A percentile compares a stretch with the other conserved stretches of the same genome.
Evolutionary conservation across 2,888 invertebrate species (phyloP).

Genomic region (Tolmerus cingulatus): DNA sequence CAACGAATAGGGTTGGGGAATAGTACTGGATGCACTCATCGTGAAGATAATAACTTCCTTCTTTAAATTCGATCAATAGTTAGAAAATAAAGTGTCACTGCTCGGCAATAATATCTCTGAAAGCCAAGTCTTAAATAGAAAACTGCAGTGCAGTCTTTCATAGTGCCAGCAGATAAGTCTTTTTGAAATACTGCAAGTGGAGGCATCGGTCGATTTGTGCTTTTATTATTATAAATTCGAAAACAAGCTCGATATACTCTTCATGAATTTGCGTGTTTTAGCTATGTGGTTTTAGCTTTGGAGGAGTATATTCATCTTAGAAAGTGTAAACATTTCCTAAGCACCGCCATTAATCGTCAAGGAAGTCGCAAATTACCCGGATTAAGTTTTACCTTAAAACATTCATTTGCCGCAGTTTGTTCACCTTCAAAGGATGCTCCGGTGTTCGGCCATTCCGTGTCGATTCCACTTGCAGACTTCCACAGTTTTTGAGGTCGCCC

Average conservation of each 20-base stretch:
- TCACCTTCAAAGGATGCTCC: not conserved
- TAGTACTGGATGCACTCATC: too few relatives aligned
- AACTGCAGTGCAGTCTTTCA: not conserved
- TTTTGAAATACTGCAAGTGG: not conserved
- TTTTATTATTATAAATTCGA: not conserved
- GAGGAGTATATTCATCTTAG: not conserved
- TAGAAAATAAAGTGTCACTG: not conserved
- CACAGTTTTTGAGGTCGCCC: not conserved
- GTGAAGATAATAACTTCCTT: too few relatives aligned
- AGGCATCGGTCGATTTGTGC: not conserved
- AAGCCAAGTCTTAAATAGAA: not conserved
- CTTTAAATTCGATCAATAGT: too few relatives aligned
- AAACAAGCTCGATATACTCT: not conserved
- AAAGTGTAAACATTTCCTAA: not conserved
- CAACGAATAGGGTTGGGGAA: too few relatives aligned
- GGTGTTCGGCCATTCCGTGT: not conserved
- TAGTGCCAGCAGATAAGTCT: not conserved
- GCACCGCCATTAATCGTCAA: not conserved
- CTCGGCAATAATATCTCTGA: not conserved
- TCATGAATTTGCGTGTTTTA: not conserved
- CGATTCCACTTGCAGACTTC: not conserved
- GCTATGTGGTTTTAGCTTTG: not conserved
- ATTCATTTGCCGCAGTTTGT: not conserved
- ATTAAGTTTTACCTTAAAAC: not conserved
- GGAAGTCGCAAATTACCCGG: not conserved